Evolutionary conservation across 2,888 invertebrate species (phyloP).

Genomic region (Athripsodes cinereus): DNA sequence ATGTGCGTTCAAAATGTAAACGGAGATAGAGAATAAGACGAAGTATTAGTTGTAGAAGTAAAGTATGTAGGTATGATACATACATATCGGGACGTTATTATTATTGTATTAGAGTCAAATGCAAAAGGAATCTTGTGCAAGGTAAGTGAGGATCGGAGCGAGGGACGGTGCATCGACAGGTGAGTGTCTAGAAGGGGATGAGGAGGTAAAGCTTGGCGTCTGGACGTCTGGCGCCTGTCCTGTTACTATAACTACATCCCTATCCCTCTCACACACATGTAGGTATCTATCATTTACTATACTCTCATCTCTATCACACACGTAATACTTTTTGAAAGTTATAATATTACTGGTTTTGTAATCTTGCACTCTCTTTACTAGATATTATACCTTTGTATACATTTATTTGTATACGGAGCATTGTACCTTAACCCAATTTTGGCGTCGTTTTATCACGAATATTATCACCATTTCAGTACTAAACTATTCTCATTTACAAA

Average conservation of each 20-base stretch:
- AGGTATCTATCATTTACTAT: neutral
- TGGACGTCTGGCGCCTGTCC: slow-evolving; percentile 25
- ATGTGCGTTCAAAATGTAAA: no score
- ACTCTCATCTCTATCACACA: neutral
- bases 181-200: neutral
- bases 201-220: slow-evolving; percentile 11
- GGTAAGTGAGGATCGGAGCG: slow-evolving; percentile 10
- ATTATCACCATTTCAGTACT: no score
- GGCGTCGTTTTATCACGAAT: no score
- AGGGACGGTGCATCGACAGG: neutral
- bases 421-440: no score
- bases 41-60: no score
- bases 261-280: slow-evolving; percentile 1
- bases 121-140: slow-evolving; percentile 4
- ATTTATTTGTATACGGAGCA: no score
- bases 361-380: neutral
- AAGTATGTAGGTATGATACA: no score
- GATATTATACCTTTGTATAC: no score
- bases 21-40: no score
- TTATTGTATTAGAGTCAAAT: slow-evolving; percentile 8
- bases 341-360: neutral
- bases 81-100: neutral
- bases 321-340: neutral
- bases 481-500: no score
- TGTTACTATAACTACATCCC: slow-evolving; percentile 12